phyloP scores from a whole-genome alignment of 2,888 invertebrate genomes.

The Synanthedon myopaeformis region DNA sequence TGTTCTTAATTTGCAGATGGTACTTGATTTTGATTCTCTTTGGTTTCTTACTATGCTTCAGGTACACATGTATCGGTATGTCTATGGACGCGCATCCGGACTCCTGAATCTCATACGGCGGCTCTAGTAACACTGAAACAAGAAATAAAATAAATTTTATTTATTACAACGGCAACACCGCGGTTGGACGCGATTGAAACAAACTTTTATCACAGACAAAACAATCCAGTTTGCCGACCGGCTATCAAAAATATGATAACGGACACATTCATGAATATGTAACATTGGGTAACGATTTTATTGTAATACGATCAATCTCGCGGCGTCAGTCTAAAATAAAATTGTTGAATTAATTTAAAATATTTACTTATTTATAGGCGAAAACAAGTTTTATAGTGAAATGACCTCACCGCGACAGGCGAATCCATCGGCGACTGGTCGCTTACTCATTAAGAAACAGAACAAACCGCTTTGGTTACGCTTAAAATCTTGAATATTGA shows the following conservation, averaged over 20 bases:
- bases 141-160: background rate
- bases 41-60: conserved; percentile 53
- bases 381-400: conserved; percentile 2
- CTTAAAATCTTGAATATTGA: background rate
- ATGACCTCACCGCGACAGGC: background rate
- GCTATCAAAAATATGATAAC: background rate
- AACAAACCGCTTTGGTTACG: background rate
- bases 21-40: conserved; percentile 55
- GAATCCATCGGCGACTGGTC: background rate
- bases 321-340: conserved; percentile 1
- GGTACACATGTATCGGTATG: conserved; percentile 61
- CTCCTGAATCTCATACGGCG: conserved; percentile 65
- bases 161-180: background rate
- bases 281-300: background rate
- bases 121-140: conserved; percentile 55
- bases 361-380: background rate
- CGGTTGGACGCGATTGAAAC: background rate
- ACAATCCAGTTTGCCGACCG: background rate
- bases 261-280: too few species aligned
- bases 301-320: background rate
- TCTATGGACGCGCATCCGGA: conserved; percentile 59
- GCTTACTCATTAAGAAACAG: background rate
- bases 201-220: background rate
- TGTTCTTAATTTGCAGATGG: conserved; percentile 53
- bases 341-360: conserved; percentile 2